Evolutionary conservation across 2,888 invertebrate genomes (phyloP), one percentile per base, ranked within the genome.

Genomic region (Ommatoiulus sabulosus): DNA sequence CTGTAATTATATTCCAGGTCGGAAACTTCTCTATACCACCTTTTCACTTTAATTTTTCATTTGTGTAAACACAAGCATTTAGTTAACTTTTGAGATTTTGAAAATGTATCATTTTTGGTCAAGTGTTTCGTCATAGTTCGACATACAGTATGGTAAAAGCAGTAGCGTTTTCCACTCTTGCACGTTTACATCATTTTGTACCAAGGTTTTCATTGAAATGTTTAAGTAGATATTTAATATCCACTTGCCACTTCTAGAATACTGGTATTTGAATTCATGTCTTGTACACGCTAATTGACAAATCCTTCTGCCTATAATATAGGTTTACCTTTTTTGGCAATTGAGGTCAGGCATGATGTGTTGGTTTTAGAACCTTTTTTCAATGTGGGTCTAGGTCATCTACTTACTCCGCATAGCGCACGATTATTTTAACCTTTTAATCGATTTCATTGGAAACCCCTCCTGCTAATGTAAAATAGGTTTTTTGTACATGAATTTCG

Each of bases 321-420:
- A 80, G 35, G 80, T 80, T 80, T 80, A 10, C 80, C 80, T 80
- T 80, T 80, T 80, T 80, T 80, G 80, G 80, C 35, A 80, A 80
- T 80, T 15, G 80, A 80, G 80, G 80, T 80, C 80, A 80, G 80
- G 3, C 80, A 80, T 80, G 80, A 80, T 80, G 80, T 80, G 24
- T 80, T 80, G 80, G 43, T 24, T 24, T 80, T 80, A 10, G 80
- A 12, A 15, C 80, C 35, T 80, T 80, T 35, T 80, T 35, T 35
- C 63, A 3, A 80, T 80, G 35, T 80, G 24, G 80, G 80, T 80
- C 80, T 80, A 80, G 80, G 80, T 80, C 35, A 80, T 80, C 35
- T 80, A 24, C 80, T 80, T 80, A 80, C 35, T 24, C 8, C 80
- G 35, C 20, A 63, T 80, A 80, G 80, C 15, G 80, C 80, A 80